Base-by-base conservation (phyloP, 1,140 invertebrate genomes). In the Zaprionus africanus region DNA sequence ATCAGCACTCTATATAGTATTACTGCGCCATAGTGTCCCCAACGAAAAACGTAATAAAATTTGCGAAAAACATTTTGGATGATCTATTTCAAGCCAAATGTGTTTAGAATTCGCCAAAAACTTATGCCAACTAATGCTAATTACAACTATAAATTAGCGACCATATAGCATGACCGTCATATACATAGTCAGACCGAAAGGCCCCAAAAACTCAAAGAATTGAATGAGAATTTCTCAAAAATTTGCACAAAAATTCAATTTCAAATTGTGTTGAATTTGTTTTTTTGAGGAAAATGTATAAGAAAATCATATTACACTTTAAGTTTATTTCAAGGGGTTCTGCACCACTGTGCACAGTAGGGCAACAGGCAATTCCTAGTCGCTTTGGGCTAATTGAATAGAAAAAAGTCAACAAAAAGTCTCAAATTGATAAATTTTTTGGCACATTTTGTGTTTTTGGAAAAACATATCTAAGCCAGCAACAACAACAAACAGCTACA, bases 131-230 rank as follows among this genome's bases (percentile, higher is more conserved):
- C 66, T 65, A 58, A 49, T 76, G 74, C 84, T 88, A 87, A 87
- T 88, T 88, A 87, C 85, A 79, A 69, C 64, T 34, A 90, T 87
- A 88, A 88, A 88, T 87, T 87, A 87, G 81, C 72, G 70, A 73
- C 60, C 83, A 88, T 77, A 69, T 43, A 72, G 82, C 78, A 57
- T 84, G 69, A 81, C 81, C 66, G 38, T 76, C n/a, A n/a, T n/a
- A n/a, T n/a, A n/a, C n/a, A 56, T 59, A 38, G 17, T 15, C 26
- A 56, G 59, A 34, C 36, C 43, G 34, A 1, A 51, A 19, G 19
- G 46, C 46, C 61, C 34, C 61, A 12, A 5, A 12, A 17, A 51
- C 22, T 12, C 22, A 17, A 56, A 56, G 15, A 28, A 56, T 31
- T 11, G n/a, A 56, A 56, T 15, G 24, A 24, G 15, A 56, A 56